Evolutionary conservation across 2,797 vertebrate genomes (phyloP).

Genomic region (Phataginus tricuspis): DNA sequence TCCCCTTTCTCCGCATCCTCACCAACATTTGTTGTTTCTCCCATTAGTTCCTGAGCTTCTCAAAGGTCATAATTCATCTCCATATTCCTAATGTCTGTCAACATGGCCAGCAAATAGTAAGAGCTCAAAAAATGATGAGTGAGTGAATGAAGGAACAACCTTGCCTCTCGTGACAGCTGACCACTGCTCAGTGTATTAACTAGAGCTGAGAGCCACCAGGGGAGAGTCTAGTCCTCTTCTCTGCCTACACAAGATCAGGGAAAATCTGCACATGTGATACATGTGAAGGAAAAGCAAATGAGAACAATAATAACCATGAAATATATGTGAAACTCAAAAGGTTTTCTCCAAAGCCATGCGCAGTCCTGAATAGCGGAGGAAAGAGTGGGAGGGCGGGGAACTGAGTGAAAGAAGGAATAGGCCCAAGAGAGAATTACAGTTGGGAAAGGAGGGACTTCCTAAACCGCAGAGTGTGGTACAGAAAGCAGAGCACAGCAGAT

Average conservation of each 20-base stretch:
- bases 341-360: constrained; percentile 67
- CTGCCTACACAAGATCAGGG: neutral
- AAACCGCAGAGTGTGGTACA: neutral
- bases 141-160: neutral
- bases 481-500: constrained; percentile 36
- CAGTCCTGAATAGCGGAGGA: constrained; percentile 50
- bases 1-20: no score
- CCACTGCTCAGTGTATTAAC: neutral
- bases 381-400: constrained; percentile 51
- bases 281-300: constrained; percentile 81
- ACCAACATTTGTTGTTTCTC: neutral
- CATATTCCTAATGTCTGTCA: neutral
- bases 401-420: constrained; percentile 59
- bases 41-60: neutral
- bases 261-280: neutral
- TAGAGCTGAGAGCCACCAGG: neutral
- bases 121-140: neutral
- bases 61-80: neutral
- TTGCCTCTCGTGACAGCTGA: neutral
- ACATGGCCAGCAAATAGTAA: neutral
- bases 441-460: constrained; percentile 54
- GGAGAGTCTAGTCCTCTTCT: neutral
- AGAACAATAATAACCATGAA: constrained; percentile 78
- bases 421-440: constrained; percentile 19
- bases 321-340: constrained; percentile 79